Base-by-base conservation (phyloP, 2,797 vertebrate species). In the Spinus pinus region DNA sequence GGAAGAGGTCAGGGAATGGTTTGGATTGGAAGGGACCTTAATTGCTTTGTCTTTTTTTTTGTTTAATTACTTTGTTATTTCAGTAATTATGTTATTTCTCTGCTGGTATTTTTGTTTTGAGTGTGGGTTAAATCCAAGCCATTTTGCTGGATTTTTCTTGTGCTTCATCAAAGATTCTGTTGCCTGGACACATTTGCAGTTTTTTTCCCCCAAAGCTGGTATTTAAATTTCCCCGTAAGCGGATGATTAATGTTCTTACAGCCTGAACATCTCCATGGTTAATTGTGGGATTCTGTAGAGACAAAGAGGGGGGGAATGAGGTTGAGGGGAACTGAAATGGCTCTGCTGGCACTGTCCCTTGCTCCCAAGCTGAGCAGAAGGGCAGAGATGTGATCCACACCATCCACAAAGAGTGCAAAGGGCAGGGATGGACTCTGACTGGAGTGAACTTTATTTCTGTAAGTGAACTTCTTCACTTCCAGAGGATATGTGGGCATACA, bases 171-270 rank as follows among this genome's bases (percentile, higher is more conserved):
- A 58, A 60, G 73, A 65, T 86, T 86, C 82, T 81, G 94, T 96
- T 95, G 94, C 95, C 77, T 96, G 91, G 91, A 81, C 85, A 72
- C 95, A 79, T 71, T 6, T n/a, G 58, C 83, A 91, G 20, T 27
- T 93, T 56, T 86, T 72, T 78, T n/a, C 27, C 25, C 12, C 42
- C n/a, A 65, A n/a, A 90, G 28, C 75, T 94, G 94, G 31, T 93
- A 96, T 95, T 95, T 96, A 93, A 81, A 88, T 90, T 95, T 83
- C 57, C 69, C 70, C 0, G 0, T 87, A 91, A 87, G 41, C 42
- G 69, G 70, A 90, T 95, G 93, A 96, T 94, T 65, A 95, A 96
- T 79, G 77, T 86, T 96, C 41, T 81, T 69, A 50, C 50, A 81
- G 82, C 31, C 67, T 71, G 69, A 94, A 64, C 25, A 24, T 90